Percentiles rank a stretch among this genome's conserved stretches.
Conservation (phyloP, 2,797 vertebrate genomes). For the Muscicapa striata region DNA sequence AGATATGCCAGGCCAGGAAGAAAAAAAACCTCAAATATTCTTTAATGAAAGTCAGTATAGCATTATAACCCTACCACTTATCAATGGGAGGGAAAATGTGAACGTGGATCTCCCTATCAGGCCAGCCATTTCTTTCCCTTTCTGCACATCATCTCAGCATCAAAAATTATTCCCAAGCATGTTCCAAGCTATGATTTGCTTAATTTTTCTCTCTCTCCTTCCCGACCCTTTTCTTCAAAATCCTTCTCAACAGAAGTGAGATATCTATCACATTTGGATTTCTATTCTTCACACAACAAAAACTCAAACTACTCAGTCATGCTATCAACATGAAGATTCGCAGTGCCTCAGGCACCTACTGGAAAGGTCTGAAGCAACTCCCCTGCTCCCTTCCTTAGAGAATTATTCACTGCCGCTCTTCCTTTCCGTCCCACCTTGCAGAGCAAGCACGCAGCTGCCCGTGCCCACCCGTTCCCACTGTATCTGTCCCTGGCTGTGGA, state of each 20-base stretch:
- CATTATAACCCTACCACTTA: not conserved
- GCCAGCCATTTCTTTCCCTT: conserved; percentile 41
- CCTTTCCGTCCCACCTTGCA: not conserved
- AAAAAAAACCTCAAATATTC: not conserved
- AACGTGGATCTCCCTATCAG: not conserved
- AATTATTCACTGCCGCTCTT: not conserved
- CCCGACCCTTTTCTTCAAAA: not conserved
- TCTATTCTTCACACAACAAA: conserved; percentile 39
- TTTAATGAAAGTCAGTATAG: not conserved
- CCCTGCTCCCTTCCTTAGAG: not conserved
- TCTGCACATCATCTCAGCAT: not conserved
- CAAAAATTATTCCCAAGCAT: not conserved
- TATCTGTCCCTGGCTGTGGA: not conserved
- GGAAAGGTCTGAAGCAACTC: not conserved
- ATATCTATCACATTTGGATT: not conserved
- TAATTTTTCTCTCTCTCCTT: not conserved
- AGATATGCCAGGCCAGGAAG: not conserved
- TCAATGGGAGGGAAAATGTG: not conserved
- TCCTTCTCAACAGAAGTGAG: conserved; percentile 3
- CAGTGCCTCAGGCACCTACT: not conserved
- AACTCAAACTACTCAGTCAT: not conserved
- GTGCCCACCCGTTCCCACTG: not conserved
- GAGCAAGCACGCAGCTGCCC: not conserved
- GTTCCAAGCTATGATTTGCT: not conserved
- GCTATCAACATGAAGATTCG: not conserved